Conservation (phyloP, 2,888 invertebrate species). For the Parnassius smintheus region DNA sequence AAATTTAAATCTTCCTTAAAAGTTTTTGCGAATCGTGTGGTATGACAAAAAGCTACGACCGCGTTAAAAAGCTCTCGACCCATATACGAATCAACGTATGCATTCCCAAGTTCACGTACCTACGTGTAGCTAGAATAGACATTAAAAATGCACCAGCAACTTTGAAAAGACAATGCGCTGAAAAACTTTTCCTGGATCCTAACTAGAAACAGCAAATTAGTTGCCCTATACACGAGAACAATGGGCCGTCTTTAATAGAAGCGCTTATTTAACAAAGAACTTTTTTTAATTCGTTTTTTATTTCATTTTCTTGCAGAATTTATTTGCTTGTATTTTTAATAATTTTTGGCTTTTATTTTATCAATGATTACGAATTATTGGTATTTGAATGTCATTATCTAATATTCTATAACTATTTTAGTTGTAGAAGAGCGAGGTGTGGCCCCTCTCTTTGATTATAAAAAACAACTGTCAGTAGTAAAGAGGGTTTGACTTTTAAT, state of each 20-base stretch:
- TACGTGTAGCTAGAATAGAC: conserved; percentile 11
- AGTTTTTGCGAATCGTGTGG: conserved; percentile 6
- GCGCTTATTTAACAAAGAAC: conserved; percentile 17
- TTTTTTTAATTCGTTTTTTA: conserved; percentile 12
- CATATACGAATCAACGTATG: conserved; percentile 22
- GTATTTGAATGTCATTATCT: no score
- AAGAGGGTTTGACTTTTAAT: no score
- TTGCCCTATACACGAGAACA: conserved; percentile 16
- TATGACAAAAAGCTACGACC: conserved; percentile 6
- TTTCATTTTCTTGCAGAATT: conserved; percentile 1
- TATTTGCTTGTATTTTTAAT: not conserved
- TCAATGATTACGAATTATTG: no score
- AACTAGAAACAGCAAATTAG: conserved; percentile 26
- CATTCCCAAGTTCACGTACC: conserved; percentile 21
- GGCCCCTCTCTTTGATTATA: no score
- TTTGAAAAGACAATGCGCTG: conserved; percentile 23
- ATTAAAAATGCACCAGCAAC: conserved; percentile 27
- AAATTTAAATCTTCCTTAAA: not conserved
- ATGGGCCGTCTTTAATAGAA: conserved; percentile 17
- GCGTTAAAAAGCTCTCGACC: conserved; percentile 26
- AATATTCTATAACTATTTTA: no score
- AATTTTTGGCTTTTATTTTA: no score
- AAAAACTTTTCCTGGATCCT: conserved; percentile 13
- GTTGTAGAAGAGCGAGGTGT: no score
- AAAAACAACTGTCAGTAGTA: no score